These are phyloP conservation scores for Elysia crispata DNA, from an alignment of 2,888 invertebrate genomes.

Conservation along the genomic window DNA sequence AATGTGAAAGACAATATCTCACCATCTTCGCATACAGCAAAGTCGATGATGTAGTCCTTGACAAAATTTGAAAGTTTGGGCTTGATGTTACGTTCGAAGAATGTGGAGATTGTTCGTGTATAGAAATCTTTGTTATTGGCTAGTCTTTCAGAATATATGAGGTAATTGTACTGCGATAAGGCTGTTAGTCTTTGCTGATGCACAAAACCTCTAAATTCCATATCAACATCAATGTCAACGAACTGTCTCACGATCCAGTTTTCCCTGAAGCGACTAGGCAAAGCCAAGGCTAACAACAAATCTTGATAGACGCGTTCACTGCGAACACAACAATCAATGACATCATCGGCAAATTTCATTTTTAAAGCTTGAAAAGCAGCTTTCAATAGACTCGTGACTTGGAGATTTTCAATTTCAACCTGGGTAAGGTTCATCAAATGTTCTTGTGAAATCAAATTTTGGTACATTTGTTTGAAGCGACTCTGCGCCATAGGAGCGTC, in stretches of 20 bases:
- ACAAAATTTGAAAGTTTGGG: slow-evolving; percentile 59
- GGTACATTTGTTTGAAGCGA: slow-evolving; percentile 61
- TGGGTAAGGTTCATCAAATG: slow-evolving; percentile 39
- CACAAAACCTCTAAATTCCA: slow-evolving; percentile 72
- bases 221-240: slow-evolving; percentile 67
- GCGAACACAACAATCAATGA: slow-evolving; percentile 64
- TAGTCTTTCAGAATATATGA: slow-evolving; percentile 62
- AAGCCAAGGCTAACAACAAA: slow-evolving; percentile 63
- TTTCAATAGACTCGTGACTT: slow-evolving; percentile 64
- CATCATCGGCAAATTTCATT: slow-evolving; percentile 59
- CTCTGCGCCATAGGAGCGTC: slow-evolving; percentile 65
- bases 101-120: slow-evolving; percentile 53
- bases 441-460: slow-evolving; percentile 50
- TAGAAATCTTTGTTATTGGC: slow-evolving; percentile 54
- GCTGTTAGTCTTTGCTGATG: slow-evolving; percentile 58
- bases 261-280: slow-evolving; percentile 61
- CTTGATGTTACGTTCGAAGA: slow-evolving; percentile 56
- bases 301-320: slow-evolving; percentile 71
- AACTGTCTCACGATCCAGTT: slow-evolving; percentile 68
- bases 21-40: slow-evolving; percentile 66
- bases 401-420: slow-evolving; percentile 58
- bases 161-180: slow-evolving; percentile 69
- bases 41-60: slow-evolving; percentile 64
- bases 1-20: no score
- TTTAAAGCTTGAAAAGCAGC: slow-evolving; percentile 63